Conservation (phyloP, 2,797 vertebrate genomes). For the Chaetophractus vellerosus region DNA sequence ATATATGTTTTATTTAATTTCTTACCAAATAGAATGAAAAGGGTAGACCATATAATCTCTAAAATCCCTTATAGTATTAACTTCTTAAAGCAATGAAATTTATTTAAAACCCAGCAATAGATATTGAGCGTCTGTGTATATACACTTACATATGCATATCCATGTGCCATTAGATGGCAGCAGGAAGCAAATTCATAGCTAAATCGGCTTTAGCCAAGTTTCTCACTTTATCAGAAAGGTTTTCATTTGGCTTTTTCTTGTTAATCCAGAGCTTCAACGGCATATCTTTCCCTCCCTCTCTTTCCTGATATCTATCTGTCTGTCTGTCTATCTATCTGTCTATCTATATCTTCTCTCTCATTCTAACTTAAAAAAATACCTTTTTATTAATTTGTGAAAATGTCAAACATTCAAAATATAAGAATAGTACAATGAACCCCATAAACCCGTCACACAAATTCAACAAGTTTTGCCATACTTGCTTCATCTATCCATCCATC, state of each 20-base stretch:
- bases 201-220: neutral
- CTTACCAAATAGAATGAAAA: neutral
- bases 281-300: neutral
- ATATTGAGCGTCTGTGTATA: neutral
- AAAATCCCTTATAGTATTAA: neutral
- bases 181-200: neutral
- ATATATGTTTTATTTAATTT: neutral
- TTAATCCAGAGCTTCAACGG: neutral
- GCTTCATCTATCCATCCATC: neutral
- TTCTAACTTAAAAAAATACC: neutral
- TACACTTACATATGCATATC: no score
- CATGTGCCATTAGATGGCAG: neutral
- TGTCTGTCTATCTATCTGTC: no score
- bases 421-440: neutral
- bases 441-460: neutral
- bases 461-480: neutral
- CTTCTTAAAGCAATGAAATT: neutral
- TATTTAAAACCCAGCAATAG: neutral
- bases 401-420: neutral
- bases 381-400: neutral
- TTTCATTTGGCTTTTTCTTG: neutral
- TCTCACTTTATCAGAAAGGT: neutral
- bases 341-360: neutral
- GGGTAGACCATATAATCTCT: neutral
- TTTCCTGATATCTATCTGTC: neutral